Base-by-base conservation (phyloP, 2,888 invertebrate species). In the Drosophila mayaguana region DNA sequence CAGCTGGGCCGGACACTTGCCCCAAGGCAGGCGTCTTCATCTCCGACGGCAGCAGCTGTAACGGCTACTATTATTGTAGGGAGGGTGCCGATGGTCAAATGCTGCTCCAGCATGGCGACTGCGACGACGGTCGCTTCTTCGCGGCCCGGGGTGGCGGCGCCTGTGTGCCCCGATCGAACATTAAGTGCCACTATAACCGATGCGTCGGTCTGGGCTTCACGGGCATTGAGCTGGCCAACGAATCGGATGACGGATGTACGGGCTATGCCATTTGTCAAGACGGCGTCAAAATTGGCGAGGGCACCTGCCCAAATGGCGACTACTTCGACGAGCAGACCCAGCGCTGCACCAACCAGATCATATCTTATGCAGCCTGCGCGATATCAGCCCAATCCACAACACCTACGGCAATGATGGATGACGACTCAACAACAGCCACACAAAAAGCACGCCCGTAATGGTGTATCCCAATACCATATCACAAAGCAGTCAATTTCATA, bases 291-390 rank as follows among this genome's bases (percentile, higher is more conserved):
- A 91, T 92, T 25, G 91, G 86, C 9, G 53, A 66, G 28, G 81
- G 80, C 9, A 57, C 60, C 14, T 92, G 92, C 53, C 92, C 91
- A 0, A 60, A 20, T 16, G 84, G 71, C 14, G 74, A 88, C 56
- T 92, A 90, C 57, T 92, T 89, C 60, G 76, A 92, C 54, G 92
- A 91, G 54, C 22, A 80, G 55, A 78, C 76, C 28, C 92, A 92
- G 56, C 72, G 77, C 14, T 91, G 91, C 61, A 88, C 85, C n/a
- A 70, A 60, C 0, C 59, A 80, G 36, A 59, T 69, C 5, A 74
- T 92, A 61, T 54, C 80, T 18, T 92, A 82, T 79, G 56, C 81
- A 20, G 83, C 92, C 42, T 92, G 91, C 50, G 75, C 63, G 22
- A 45, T 70, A 59, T 67, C 85, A 25, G 36, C 51, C n/a, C 71